A percentile compares a stretch with the other conserved stretches of the same genome.
These are phyloP conservation scores for Andrena praecox DNA, from an alignment of 2,888 invertebrate species.

Conservation along the genomic window DNA sequence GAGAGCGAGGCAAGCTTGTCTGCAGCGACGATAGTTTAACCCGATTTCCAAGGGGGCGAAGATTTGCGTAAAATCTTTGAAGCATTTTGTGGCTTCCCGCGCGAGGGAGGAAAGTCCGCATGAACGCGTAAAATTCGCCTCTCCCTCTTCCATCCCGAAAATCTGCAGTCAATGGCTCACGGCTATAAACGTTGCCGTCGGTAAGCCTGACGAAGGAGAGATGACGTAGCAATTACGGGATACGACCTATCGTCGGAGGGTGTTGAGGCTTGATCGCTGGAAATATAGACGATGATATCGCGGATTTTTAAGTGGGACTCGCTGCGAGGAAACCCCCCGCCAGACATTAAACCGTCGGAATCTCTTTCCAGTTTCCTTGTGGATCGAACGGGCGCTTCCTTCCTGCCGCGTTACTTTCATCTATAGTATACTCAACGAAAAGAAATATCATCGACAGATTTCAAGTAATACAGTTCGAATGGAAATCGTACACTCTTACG, in stretches of 20 bases:
- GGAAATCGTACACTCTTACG: background rate
- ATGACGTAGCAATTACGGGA: conserved; percentile 56
- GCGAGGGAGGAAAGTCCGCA: conserved; percentile 50
- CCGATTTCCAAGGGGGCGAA: conserved; percentile 69
- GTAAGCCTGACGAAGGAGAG: conserved; percentile 54
- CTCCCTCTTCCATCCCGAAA: conserved; percentile 33
- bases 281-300: conserved; percentile 7
- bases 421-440: too few species aligned
- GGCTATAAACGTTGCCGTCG: conserved; percentile 53
- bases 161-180: conserved; percentile 64
- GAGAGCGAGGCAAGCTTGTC: conserved; percentile 63
- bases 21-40: conserved; percentile 70
- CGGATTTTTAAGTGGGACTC: background rate
- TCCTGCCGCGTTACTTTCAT: too few species aligned
- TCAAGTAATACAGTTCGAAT: background rate
- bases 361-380: background rate
- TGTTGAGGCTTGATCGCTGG: conserved; percentile 22
- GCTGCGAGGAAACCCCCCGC: background rate
- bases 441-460: too few species aligned
- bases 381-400: background rate
- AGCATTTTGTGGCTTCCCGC: conserved; percentile 71
- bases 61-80: conserved; percentile 74
- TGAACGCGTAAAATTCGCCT: conserved; percentile 63
- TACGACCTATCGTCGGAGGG: conserved; percentile 33
- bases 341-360: too few species aligned